These are phyloP conservation scores for Aulostomus chinensis DNA, from an alignment of 2,797 vertebrate species.

Conservation along the genomic window DNA sequence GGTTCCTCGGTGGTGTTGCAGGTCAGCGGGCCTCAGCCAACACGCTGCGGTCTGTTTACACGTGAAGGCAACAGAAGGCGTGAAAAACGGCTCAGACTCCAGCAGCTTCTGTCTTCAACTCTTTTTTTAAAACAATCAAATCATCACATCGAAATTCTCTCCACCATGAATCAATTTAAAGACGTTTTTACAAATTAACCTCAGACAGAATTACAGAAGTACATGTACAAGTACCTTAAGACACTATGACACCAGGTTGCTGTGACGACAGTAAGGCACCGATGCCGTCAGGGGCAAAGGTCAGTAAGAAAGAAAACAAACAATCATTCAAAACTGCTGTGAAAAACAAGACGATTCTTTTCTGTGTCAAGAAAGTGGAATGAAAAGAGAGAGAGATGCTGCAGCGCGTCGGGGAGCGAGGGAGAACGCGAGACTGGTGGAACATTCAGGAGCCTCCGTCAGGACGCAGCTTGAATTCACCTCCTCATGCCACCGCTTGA, in stretches of 20 bases:
- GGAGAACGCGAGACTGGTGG: too few relatives aligned
- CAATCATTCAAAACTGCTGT: too few relatives aligned
- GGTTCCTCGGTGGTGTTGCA: constrained; percentile 41
- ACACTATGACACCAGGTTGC: constrained; percentile 70
- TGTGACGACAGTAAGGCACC: constrained; percentile 84
- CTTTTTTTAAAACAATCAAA: constrained; percentile 70
- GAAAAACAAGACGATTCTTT: constrained; percentile 12
- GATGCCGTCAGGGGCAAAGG: constrained; percentile 79
- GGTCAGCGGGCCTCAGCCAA: too few relatives aligned
- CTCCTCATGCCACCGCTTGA: too few relatives aligned
- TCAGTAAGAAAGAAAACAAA: constrained; percentile 45
- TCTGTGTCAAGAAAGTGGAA: constrained; percentile 17
- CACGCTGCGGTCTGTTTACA: too few relatives aligned
- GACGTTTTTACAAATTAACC: constrained; percentile 78
- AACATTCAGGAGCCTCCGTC: too few relatives aligned
- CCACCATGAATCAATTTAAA: constrained; percentile 75
- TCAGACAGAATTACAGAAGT: constrained; percentile 62
- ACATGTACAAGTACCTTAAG: constrained; percentile 72
- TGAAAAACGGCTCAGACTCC: too few relatives aligned
- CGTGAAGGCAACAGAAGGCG: too few relatives aligned
- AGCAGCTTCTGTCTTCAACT: too few relatives aligned
- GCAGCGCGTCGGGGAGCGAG: too few relatives aligned
- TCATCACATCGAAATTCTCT: constrained; percentile 74
- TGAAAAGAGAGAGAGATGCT: too few relatives aligned
- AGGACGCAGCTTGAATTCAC: too few relatives aligned